phyloP scores from a whole-genome alignment of 2,797 vertebrate genomes.

The Florisuga fusca region DNA sequence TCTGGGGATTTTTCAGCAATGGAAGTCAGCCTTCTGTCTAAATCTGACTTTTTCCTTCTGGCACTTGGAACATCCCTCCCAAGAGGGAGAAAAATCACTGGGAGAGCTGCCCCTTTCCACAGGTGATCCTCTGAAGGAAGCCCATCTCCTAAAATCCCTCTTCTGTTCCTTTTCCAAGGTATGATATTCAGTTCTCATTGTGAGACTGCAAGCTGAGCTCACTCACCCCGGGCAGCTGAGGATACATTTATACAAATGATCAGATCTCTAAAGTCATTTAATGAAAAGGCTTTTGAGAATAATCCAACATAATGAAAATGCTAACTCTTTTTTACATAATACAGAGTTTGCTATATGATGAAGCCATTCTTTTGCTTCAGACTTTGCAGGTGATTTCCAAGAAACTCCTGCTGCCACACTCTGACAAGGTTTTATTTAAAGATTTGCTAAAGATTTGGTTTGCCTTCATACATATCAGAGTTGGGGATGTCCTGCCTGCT shows the following conservation, averaged over 20 bases:
- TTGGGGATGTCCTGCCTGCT: neutral
- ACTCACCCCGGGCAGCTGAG: neutral
- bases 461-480: neutral
- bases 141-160: neutral
- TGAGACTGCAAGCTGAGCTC: neutral
- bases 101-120: neutral
- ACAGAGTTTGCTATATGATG: neutral
- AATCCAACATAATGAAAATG: neutral
- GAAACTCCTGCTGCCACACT: neutral
- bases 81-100: neutral
- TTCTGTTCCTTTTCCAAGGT: neutral
- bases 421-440: neutral
- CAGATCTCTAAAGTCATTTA: neutral
- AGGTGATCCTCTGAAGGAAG: neutral
- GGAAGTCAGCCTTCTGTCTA: neutral
- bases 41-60: neutral
- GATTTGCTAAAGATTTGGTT: neutral
- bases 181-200: neutral
- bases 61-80: neutral
- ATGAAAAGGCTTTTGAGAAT: constrained; percentile 29
- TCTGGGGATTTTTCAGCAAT: fast-evolving
- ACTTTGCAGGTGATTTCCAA: neutral
- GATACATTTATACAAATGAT: neutral
- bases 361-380: constrained; percentile 1
- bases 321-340: neutral